Percentiles rank a stretch among this genome's conserved stretches.
These are phyloP conservation scores for Jaculus jaculus DNA, from an alignment of 2,113 vertebrate genomes.

Conservation along the genomic window DNA sequence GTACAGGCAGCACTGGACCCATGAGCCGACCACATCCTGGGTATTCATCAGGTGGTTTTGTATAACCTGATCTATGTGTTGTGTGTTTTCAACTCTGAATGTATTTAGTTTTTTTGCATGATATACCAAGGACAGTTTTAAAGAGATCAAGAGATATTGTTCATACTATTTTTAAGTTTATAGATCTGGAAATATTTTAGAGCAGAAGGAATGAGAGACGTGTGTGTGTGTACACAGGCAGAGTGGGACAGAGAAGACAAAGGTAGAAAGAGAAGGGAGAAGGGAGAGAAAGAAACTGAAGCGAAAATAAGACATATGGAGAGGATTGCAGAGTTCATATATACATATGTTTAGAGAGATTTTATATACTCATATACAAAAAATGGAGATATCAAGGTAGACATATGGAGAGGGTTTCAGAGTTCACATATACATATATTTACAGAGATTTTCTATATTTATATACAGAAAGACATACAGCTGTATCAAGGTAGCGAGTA, in stretches of 20 bases:
- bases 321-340: not conserved
- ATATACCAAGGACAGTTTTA: not conserved
- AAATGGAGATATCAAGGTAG: no score
- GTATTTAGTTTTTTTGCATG: not conserved
- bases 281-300: not conserved
- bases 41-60: no score
- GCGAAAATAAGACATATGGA: not conserved
- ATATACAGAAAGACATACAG: no score
- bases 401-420: not conserved
- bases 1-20: no score
- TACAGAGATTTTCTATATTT: no score
- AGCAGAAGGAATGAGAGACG: not conserved
- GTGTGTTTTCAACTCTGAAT: no score
- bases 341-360: no score
- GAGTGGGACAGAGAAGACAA: not conserved
- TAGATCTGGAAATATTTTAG: slow-evolving; percentile 32
- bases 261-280: not conserved
- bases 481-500: no score
- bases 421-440: no score
- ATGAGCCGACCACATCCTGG: no score
- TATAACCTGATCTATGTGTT: no score
- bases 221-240: not conserved
- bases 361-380: no score
- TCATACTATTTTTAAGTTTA: not conserved
- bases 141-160: not conserved